Conservation (phyloP, 2,797 vertebrate species). For the Vireo griseus region DNA sequence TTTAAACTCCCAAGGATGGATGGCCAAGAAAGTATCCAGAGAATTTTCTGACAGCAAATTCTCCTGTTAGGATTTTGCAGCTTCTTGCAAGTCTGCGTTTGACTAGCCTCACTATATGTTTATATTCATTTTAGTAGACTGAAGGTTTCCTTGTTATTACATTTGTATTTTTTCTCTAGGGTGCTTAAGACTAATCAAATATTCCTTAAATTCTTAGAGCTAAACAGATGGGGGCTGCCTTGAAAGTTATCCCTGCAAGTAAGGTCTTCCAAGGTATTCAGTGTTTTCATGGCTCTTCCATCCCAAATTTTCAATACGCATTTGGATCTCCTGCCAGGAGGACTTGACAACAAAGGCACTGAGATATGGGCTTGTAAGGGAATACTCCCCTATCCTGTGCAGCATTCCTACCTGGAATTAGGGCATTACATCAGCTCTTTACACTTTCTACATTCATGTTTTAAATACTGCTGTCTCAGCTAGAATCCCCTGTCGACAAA, state of each 20-base stretch:
- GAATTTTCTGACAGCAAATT: neutral
- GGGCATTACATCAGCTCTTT: neutral
- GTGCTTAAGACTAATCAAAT: neutral
- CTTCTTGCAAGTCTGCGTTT: neutral
- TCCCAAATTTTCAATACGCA: neutral
- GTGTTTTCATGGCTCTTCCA: neutral
- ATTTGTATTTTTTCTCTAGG: neutral
- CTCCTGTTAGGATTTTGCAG: neutral
- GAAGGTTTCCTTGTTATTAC: neutral
- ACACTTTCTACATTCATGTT: neutral
- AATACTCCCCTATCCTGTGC: neutral
- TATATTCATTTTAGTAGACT: neutral
- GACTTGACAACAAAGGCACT: neutral
- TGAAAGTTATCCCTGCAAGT: neutral
- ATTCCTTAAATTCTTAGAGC: neutral
- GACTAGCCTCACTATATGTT: neutral
- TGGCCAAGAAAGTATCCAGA: neutral
- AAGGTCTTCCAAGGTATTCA: neutral
- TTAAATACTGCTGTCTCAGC: neutral
- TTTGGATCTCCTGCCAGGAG: neutral
- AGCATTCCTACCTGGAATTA: neutral
- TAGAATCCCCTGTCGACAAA: neutral
- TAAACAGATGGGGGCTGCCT: neutral
- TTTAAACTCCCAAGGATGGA: neutral
- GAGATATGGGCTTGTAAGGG: accelerated